phyloP scores from a whole-genome alignment of 1,140 invertebrate species.

The Ridgeia piscesae region DNA sequence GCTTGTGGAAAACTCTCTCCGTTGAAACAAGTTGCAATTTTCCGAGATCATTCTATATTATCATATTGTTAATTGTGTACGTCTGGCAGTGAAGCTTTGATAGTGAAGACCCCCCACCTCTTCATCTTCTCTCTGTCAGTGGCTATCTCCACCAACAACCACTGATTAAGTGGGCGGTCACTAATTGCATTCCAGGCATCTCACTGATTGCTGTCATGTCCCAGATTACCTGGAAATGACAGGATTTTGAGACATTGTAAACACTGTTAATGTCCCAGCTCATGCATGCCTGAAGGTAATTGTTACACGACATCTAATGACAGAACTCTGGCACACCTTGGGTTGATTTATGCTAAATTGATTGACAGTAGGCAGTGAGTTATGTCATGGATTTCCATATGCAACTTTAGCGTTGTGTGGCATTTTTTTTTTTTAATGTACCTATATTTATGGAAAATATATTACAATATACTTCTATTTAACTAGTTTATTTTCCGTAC shows the following conservation, averaged over 20 bases:
- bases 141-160: not conserved
- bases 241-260: not conserved
- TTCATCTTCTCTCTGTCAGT: not conserved
- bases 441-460: not conserved
- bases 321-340: not conserved
- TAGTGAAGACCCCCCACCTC: not conserved
- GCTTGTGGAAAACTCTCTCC: not conserved
- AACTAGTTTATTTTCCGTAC: not conserved
- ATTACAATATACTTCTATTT: not conserved
- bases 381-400: not conserved
- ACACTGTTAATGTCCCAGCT: not conserved
- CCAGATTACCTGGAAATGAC: not conserved
- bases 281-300: not conserved
- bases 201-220: not conserved
- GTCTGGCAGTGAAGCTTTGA: not conserved
- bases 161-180: not conserved
- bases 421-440: not conserved
- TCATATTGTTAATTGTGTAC: not conserved
- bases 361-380: not conserved
- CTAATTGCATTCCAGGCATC: not conserved
- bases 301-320: not conserved
- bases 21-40: not conserved
- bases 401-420: not conserved
- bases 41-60: not conserved
- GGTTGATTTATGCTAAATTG: not conserved